Evolutionary conservation across 2,888 invertebrate genomes (phyloP).

Genomic region (Odontocolon sp.): DNA sequence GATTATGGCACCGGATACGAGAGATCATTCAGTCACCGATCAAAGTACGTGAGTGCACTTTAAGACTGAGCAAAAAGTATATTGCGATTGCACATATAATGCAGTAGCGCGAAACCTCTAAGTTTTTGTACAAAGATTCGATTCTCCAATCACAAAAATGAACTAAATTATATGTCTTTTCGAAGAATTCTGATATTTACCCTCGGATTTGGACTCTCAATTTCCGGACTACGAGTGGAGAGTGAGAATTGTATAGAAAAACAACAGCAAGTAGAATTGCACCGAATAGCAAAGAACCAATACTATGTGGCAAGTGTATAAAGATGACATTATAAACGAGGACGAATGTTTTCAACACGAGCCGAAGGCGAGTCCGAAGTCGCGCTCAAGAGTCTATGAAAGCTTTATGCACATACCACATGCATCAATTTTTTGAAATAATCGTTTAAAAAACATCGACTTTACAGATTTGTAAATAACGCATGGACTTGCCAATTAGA

Average conservation of each 20-base stretch:
- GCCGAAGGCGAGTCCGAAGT: too few species aligned
- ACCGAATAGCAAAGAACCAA: too few species aligned
- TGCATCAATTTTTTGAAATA: too few species aligned
- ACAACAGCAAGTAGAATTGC: neutral
- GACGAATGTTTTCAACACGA: too few species aligned
- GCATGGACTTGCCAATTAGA: too few species aligned
- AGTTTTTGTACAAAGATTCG: constrained; percentile 37
- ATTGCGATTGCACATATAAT: neutral
- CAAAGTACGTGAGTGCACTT: neutral
- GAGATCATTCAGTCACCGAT: neutral
- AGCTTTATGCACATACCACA: too few species aligned
- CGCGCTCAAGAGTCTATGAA: too few species aligned
- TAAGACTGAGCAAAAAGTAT: neutral
- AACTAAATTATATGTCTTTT: neutral
- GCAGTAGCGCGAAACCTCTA: constrained; percentile 6
- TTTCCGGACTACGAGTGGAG: neutral
- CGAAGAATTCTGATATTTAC: neutral
- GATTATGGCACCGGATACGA: too few species aligned
- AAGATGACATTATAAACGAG: too few species aligned
- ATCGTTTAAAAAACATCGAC: too few species aligned
- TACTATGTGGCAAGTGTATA: too few species aligned
- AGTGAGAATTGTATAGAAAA: neutral
- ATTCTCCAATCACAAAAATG: constrained; percentile 6
- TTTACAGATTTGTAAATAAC: too few species aligned
- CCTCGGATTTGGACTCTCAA: neutral